Conservation (phyloP, 2,113 vertebrate genomes). For the Crotalus viridis region DNA sequence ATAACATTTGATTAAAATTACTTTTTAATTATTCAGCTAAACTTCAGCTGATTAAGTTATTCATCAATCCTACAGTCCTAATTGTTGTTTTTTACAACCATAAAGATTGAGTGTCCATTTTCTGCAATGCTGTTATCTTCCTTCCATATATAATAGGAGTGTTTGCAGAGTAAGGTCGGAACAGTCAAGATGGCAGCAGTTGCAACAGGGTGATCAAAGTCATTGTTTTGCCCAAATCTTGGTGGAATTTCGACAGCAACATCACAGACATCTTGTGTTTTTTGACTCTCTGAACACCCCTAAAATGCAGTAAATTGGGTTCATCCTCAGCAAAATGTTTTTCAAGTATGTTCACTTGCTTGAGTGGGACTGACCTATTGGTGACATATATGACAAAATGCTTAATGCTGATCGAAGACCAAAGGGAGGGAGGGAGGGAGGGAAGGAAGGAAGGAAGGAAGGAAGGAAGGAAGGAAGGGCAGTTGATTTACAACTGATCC, state of each 20-base stretch:
- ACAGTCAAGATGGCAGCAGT: neutral
- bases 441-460: rapidly evolving
- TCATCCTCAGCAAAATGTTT: neutral
- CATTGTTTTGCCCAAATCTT: neutral
- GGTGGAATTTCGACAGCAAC: neutral
- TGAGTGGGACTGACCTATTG: neutral
- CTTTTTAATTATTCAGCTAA: neutral
- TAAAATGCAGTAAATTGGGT: neutral
- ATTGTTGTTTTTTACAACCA: neutral
- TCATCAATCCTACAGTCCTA: neutral
- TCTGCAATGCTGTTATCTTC: neutral
- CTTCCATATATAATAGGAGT: neutral
- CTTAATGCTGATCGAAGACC: neutral
- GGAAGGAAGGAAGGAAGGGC: too few relatives aligned
- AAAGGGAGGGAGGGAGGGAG: too few relatives aligned
- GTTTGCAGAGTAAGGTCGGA: neutral
- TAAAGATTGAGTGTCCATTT: neutral
- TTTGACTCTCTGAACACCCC: neutral
- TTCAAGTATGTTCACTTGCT: neutral
- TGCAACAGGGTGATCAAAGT: neutral
- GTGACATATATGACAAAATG: neutral
- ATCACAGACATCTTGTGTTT: neutral
- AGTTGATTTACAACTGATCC: neutral
- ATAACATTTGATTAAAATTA: neutral
- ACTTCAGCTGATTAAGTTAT: neutral